Evolutionary conservation across 2,888 invertebrate species (phyloP).

Genomic region (Zygothrica quintamaculata): DNA sequence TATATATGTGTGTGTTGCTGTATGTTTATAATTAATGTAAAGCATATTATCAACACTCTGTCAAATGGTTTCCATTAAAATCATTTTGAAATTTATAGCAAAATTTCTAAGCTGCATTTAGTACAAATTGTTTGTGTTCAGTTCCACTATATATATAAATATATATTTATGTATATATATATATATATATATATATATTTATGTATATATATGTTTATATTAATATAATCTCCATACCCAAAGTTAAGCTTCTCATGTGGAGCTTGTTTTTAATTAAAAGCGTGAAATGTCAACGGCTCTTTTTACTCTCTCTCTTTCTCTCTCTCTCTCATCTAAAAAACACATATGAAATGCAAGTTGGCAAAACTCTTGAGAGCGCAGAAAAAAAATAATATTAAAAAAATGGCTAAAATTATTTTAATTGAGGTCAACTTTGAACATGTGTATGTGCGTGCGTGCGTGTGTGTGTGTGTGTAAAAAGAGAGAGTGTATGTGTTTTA

Average conservation of each 20-base stretch:
- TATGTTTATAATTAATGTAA: conserved; percentile 45
- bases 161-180: too few species aligned
- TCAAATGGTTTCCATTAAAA: conserved; percentile 55
- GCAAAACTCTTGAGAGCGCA: conserved; percentile 50
- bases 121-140: conserved; percentile 51
- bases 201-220: too few species aligned
- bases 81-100: conserved; percentile 49
- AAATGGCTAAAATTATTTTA: conserved; percentile 62
- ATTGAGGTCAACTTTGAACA: conserved; percentile 63
- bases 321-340: conserved; percentile 26
- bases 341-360: conserved; percentile 55
- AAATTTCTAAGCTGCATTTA: conserved; percentile 53
- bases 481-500: conserved; percentile 15
- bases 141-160: too few species aligned
- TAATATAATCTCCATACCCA: too few species aligned
- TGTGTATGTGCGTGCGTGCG: conserved; percentile 7
- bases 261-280: conserved; percentile 63
- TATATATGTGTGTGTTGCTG: neutral
- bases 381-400: conserved; percentile 6
- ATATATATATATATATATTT: too few species aligned
- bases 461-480: conserved; percentile 4
- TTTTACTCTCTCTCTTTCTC: too few species aligned
- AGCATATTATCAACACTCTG: conserved; percentile 55
- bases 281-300: conserved; percentile 66
- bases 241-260: neutral